These are phyloP conservation scores for Diaprepes abbreviatus DNA, from an alignment of 2,888 invertebrate species.

Conservation along the genomic window DNA sequence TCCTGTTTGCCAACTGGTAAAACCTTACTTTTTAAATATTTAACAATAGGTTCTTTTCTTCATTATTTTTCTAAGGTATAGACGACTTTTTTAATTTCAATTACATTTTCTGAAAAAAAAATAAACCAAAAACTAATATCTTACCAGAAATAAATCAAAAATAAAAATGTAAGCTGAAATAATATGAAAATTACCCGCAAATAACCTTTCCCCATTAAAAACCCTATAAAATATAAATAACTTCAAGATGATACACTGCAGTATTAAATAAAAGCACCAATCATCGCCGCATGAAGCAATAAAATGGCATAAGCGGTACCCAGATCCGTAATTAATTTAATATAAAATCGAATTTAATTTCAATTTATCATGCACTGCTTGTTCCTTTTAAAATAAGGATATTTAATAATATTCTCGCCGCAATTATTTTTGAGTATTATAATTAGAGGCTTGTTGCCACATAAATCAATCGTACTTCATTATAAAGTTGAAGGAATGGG, in stretches of 20 bases:
- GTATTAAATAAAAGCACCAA: slow-evolving; percentile 32
- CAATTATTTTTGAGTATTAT: slow-evolving; percentile 18
- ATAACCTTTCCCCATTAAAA: slow-evolving; percentile 1
- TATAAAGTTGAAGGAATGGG: slow-evolving; percentile 21
- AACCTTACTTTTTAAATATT: too few relatives aligned
- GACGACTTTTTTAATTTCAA: too few relatives aligned
- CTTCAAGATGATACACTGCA: slow-evolving; percentile 22
- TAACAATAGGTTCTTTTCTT: too few relatives aligned
- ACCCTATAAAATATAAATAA: slow-evolving; percentile 16
- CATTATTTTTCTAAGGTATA: too few relatives aligned
- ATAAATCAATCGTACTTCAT: slow-evolving; percentile 25
- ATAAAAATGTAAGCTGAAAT: too few relatives aligned
- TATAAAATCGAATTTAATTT: slow-evolving; percentile 21
- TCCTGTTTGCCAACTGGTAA: too few relatives aligned
- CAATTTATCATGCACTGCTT: slow-evolving; percentile 18
- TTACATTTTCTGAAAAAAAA: too few relatives aligned
- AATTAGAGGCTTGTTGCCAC: slow-evolving; percentile 22
- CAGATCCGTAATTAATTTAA: slow-evolving; percentile 33
- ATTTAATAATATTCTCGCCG: slow-evolving; percentile 17
- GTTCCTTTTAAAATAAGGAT: slow-evolving; percentile 21
- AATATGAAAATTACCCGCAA: too few relatives aligned
- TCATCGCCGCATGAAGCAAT: slow-evolving; percentile 31
- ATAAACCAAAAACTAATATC: too few relatives aligned
- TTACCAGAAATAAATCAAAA: too few relatives aligned
- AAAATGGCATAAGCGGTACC: slow-evolving; percentile 16